These are phyloP conservation scores for Pholis gunnellus DNA, from an alignment of 2,113 vertebrate species.

Conservation along the genomic window DNA sequence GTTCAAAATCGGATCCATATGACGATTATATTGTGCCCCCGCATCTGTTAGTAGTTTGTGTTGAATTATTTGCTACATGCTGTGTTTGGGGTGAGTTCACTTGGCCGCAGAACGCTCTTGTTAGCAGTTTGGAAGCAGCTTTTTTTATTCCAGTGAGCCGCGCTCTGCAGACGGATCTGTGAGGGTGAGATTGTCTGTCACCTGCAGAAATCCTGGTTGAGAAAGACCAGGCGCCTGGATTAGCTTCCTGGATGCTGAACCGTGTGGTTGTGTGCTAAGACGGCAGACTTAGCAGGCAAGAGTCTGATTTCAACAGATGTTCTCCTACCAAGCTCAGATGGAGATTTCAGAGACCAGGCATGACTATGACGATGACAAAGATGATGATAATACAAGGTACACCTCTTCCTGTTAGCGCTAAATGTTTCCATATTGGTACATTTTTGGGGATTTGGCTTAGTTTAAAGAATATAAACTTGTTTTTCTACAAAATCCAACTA, in stretches of 20 bases:
- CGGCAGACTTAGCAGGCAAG: constrained; percentile 47
- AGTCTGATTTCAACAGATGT: constrained; percentile 71
- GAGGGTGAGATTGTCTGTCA: constrained; percentile 61
- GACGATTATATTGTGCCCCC: constrained; percentile 79
- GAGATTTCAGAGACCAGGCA: constrained; percentile 44
- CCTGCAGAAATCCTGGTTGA: constrained; percentile 68
- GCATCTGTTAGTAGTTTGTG: constrained; percentile 78
- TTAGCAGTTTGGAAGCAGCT: constrained; percentile 68
- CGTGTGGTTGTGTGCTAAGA: constrained; percentile 62
- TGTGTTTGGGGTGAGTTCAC: constrained; percentile 73
- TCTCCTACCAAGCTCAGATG: constrained; percentile 30
- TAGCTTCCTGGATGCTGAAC: constrained; percentile 68
- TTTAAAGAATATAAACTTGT: not conserved
- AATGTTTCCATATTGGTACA: not conserved
- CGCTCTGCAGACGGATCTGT: constrained; percentile 35
- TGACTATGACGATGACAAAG: constrained; percentile 16
- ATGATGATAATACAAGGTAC: constrained; percentile 15
- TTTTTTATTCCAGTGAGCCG: constrained; percentile 57
- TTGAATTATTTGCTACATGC: constrained; percentile 80
- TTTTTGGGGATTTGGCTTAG: too few relatives aligned
- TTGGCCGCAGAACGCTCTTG: constrained; percentile 65
- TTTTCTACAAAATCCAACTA: not conserved
- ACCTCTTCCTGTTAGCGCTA: not conserved
- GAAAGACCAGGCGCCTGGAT: constrained; percentile 67
- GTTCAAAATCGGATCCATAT: constrained; percentile 82